Base-by-base conservation (phyloP, 2,113 vertebrate species). In the Bagarius yarrelli region DNA sequence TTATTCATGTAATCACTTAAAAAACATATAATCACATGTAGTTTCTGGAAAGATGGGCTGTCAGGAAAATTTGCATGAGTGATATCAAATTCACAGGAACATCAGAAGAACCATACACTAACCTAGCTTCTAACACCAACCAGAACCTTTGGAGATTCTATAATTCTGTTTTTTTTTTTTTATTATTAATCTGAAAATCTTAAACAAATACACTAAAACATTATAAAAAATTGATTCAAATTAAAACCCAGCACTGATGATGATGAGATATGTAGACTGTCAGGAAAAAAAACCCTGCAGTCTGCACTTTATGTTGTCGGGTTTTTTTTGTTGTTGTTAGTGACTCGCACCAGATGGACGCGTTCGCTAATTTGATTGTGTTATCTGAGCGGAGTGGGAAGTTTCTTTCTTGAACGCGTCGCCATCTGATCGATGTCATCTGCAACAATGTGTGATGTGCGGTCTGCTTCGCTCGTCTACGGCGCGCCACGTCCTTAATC, bases 381-480 rank as follows among this genome's bases (percentile, higher is more conserved):
- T 27, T 78, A 64, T 78, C 18, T 64, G 59, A 64, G 40, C 12
- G 59, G 50, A 64, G 76, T 78, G 76, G 50, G 76, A 78, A 63
- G 59, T 78, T 64, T 78, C 76, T 64, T 40, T 78, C 59, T 78
- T 16, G 57, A 78, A 63, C 36, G 57, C 74, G 14, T 64, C 32
- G 23, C 76, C 76, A 78, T 78, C 76, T 78, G 76, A 78, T 78
- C 25, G 13, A 78, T 78, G 76, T 78, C 76, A 64, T 50, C 40
- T 78, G 36, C 21, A 78, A 64, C 76, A 50, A 50, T 44, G 74
- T 61, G 74, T 61, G 56, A 76, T 61, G 56, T 60, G 56, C 74
- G 47, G 56, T 47, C 56, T 61, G 56, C 56, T 19, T n/a, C n/a
- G 14, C 74, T 76, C 55, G 1, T 47, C 74, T 12, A 61, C 16